Base-by-base conservation (phyloP, 2,888 invertebrate species). In the Gymnoscelis rufifasciata region DNA sequence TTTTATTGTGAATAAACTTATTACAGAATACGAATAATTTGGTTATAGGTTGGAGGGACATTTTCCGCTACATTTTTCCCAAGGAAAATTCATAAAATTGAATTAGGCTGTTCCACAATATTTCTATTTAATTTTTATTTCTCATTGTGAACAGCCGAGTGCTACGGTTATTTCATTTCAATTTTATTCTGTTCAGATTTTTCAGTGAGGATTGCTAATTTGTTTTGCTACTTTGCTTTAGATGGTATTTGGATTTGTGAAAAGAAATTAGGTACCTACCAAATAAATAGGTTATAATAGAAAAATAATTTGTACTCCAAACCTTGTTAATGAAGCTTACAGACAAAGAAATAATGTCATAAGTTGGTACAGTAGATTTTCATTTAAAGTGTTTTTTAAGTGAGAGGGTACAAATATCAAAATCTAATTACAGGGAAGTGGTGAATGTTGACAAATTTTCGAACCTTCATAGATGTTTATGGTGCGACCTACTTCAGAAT, bases 111-210 rank as follows among this genome's bases (percentile, higher is more conserved):
- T 72, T 71, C 74, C 78, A 83, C 81, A 82, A 83, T 83, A 82
- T 84, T 86, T 84, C 72, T 79, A 79, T 81, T 82, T 74, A 79
- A 78, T 78, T 80, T 78, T 79, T 79, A 78, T 81, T 82, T 75
- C 68, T 77, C 70, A 84, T 86, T 86, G 83, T 84, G 65, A 57
- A 55, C 50, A 33, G 52, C 54, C 57, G 60, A 56, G 44, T 62
- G 56, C 62, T 71, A 68, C 63, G 67, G 63, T 77, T 68, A 77
- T 80, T 74, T 62, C 64, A 78, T 80, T 78, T 68, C 51, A 59
- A 59, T 50, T 60, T 54, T 58, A 61, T 57, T 52, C 36, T 49
- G 49, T 38, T 57, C 38, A 37, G 15, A 7, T 33, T 36, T 47
- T 56, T 39, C 33, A 10, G 37, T 47, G 23, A 14, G 47, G 39